Base-by-base conservation (phyloP, 2,113 vertebrate genomes). In the Trinectes maculatus region DNA sequence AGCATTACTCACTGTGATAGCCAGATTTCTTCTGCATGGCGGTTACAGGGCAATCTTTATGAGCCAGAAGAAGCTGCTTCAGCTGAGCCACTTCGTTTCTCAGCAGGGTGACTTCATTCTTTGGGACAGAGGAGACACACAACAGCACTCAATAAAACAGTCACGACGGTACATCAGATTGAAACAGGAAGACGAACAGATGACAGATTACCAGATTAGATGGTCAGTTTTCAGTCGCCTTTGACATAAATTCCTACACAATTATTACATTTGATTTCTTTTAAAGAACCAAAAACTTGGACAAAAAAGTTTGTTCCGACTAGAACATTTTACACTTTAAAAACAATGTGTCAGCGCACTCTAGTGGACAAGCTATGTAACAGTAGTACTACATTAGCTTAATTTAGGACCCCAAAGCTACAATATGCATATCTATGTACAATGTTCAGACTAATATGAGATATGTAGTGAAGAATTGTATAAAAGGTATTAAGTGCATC, bases 31-130 rank as follows among this genome's bases (percentile, higher is more conserved):
- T 98, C 95, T 99, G 98, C 95, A 98, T 96, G 94, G 96, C 95
- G 10, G 98, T 98, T 92, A 99, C 96, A 89, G 98, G 98, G 93
- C 98, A 99, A 95, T 99, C 97, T 96, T 98, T 99, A 96, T 99
- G 97, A 96, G 98, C 96, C 94, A 99, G 95, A 89, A 98, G 95
- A 91, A 99, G 97, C 95, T 98, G 98, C 93, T 99, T 99, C 93
- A 99, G 95, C 94, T 98, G 98, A 87, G 98, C 95, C 94, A 99
- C 98, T 95, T 99, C 96, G 91, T 95, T 98, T 93, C 97, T 96
- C 95, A 99, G 96, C 93, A 98, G 95, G 94, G 96, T 96, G 93
- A 99, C 98, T 96, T 98, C 96, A 88, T 88, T 99, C 97, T 99
- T 89, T 85, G 90, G 90, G 87, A 89, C 88, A 85, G 87, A 92